Percentiles rank a stretch among this genome's conserved stretches.
Evolutionary conservation across 2,113 vertebrate genomes (phyloP).

Genomic region (Zosterops lateralis): DNA sequence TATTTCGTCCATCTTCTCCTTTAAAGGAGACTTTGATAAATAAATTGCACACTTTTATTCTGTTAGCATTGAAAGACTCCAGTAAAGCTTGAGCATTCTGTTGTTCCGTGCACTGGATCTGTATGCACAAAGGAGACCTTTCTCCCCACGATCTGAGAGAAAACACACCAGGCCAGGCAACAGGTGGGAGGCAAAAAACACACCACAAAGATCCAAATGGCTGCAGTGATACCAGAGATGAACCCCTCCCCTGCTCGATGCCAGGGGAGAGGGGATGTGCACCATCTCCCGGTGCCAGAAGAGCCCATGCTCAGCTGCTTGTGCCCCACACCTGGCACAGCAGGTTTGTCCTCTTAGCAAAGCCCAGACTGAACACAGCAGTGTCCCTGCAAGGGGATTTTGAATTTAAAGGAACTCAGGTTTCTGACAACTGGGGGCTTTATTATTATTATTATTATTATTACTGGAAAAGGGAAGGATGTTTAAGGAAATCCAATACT

Average conservation of each 20-base stretch:
- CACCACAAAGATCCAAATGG: not conserved
- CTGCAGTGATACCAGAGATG: not conserved
- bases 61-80: not conserved
- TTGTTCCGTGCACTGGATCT: not conserved
- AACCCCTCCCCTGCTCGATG: not conserved
- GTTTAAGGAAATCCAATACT: not conserved
- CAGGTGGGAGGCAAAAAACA: not conserved
- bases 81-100: not conserved
- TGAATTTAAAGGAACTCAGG: not conserved
- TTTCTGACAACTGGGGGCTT: not conserved
- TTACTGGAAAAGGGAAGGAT: not conserved
- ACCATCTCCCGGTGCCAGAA: not conserved
- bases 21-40: conserved; percentile 22
- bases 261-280: not conserved
- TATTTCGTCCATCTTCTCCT: not conserved
- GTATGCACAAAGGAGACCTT: not conserved
- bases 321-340: not conserved
- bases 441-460: not conserved
- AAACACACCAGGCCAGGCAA: not conserved
- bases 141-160: not conserved
- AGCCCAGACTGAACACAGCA: not conserved
- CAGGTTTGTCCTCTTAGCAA: not conserved
- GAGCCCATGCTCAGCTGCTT: accelerated
- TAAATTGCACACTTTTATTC: conserved; percentile 3
- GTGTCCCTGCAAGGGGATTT: not conserved